phyloP scores from a whole-genome alignment of 2,797 vertebrate species.

The Danionella dracula region DNA sequence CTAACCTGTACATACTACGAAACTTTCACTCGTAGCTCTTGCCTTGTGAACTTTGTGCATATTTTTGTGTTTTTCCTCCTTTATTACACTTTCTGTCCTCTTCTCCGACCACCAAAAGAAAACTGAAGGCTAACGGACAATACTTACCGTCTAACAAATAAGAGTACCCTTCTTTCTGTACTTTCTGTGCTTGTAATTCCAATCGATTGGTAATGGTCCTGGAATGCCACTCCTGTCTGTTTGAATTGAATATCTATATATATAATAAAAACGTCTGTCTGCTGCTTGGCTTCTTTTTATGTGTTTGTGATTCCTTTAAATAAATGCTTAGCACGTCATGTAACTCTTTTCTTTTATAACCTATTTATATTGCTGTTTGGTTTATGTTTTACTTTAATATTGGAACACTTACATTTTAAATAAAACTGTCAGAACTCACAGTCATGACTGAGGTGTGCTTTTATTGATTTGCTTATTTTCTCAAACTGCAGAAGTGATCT shows the following conservation, averaged over 20 bases:
- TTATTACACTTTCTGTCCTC: slow-evolving; percentile 34
- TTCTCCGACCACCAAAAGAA: slow-evolving; percentile 34
- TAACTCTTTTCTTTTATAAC: slow-evolving; percentile 85
- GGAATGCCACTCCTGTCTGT: slow-evolving; percentile 52
- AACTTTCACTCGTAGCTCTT: slow-evolving; percentile 42
- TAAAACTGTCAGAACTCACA: slow-evolving; percentile 76
- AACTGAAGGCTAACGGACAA: slow-evolving; percentile 34
- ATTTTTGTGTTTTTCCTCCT: slow-evolving; percentile 52
- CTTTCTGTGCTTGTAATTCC: slow-evolving; percentile 60
- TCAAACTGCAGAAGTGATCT: too few relatives aligned
- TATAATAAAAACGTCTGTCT: slow-evolving; percentile 49
- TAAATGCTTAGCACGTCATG: slow-evolving; percentile 65
- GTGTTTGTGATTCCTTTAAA: slow-evolving; percentile 59
- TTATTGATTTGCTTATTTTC: not conserved
- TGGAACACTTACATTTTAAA: slow-evolving; percentile 71
- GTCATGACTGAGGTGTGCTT: not conserved
- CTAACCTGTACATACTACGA: slow-evolving; percentile 52
- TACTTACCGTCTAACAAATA: slow-evolving; percentile 27
- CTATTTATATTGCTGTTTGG: slow-evolving; percentile 85
- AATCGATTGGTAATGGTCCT: slow-evolving; percentile 50
- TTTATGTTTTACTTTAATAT: slow-evolving; percentile 62
- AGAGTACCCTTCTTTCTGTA: slow-evolving; percentile 33
- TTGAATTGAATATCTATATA: slow-evolving; percentile 45
- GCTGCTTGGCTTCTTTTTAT: slow-evolving; percentile 50
- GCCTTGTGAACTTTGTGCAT: slow-evolving; percentile 48